Base-by-base conservation (phyloP, 2,888 invertebrate species). In the Nymphalis polychloros region DNA sequence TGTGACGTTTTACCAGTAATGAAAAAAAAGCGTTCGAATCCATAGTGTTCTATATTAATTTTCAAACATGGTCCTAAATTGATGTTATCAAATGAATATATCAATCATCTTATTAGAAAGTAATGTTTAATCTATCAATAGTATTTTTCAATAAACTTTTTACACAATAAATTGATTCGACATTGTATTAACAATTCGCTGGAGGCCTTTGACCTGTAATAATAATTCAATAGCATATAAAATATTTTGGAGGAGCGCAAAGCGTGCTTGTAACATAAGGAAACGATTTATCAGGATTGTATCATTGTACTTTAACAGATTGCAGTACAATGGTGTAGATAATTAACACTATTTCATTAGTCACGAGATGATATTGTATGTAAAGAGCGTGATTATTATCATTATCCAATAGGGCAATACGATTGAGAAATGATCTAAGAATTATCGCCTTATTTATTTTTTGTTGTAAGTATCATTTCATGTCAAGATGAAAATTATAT, bases 291-390 rank as follows among this genome's bases (percentile, higher is more conserved):
- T 88, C 85, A 84, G 76, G 78, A 81, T 81, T 80, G 81, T 85
- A 85, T 87, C 82, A 85, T 78, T 79, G 78, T 76, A 75, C 76
- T 84, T 81, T 83, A 83, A 84, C 81, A 81, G 80, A 82, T 85
- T 80, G 81, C 78, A 78, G 76, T 77, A 85, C 85, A 84, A 85
- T 87, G 77, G 84, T 77, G 77, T 77, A 76, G 75, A 81, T 79
- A 85, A 86, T 86, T 84, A 84, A 74, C 76, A 75, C 75, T 76
- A 80, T 79, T 80, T 81, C 84, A 83, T 79, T 80, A 81, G 82
- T 81, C 81, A 83, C 81, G 79, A 81, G 78, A 78, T 74, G 75
- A 78, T 76, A 76, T 77, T 79, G 72, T 76, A 73, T 76, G 76
- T 73, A 75, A 76, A 75, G 73, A 73, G 62, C 60, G 60, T 72